Percentiles rank a stretch among this genome's conserved stretches.
Conservation (phyloP, 2,797 vertebrate genomes). For the Salmo trutta region DNA sequence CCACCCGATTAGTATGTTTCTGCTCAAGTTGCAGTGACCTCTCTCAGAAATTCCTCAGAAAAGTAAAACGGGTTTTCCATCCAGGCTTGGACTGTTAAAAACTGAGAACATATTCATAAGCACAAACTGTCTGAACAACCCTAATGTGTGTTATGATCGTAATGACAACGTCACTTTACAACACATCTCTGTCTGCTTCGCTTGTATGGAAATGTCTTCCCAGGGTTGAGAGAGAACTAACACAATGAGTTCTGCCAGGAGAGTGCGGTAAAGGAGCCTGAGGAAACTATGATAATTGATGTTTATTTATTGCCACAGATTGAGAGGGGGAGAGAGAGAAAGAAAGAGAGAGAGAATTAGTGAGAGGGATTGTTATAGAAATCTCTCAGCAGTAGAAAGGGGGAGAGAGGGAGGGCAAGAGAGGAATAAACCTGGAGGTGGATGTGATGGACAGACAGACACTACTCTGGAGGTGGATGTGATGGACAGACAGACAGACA, state of each 20-base stretch:
- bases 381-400: too few species aligned
- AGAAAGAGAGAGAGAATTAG: slow-evolving; percentile 18
- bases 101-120: not conserved
- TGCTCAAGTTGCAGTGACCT: not conserved
- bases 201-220: slow-evolving; percentile 26
- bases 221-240: not conserved
- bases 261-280: slow-evolving; percentile 47
- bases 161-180: too few species aligned
- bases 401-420: not conserved
- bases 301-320: slow-evolving; percentile 58
- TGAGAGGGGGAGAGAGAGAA: slow-evolving; percentile 15
- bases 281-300: slow-evolving; percentile 71
- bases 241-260: slow-evolving; percentile 25
- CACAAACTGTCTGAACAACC: not conserved
- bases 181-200: slow-evolving; percentile 17
- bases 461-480: too few species aligned
- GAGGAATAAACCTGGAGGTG: not conserved
- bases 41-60: too few species aligned
- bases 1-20: not conserved
- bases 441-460: too few species aligned
- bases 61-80: too few species aligned
- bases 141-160: not conserved
- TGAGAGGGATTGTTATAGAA: too few species aligned
- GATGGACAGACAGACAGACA: too few species aligned
- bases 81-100: not conserved